Evolutionary conservation across 2,113 vertebrate species (phyloP).

Genomic region (Guaruba guarouba): DNA sequence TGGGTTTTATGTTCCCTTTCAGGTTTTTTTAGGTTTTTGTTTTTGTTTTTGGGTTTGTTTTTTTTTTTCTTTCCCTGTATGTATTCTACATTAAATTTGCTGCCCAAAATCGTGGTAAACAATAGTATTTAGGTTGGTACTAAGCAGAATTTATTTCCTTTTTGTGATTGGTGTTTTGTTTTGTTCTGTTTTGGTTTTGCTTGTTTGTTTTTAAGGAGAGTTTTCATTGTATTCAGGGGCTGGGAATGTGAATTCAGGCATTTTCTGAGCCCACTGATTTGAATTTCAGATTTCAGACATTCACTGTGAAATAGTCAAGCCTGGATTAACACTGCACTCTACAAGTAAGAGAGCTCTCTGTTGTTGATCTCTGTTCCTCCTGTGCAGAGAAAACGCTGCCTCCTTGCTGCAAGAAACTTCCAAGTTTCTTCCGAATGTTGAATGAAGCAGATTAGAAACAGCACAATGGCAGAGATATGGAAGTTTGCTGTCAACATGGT

Average conservation of each 20-base stretch:
- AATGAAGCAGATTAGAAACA: neutral
- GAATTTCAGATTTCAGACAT: neutral
- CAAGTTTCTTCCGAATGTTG: neutral
- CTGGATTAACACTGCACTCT: neutral
- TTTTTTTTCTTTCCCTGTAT: neutral
- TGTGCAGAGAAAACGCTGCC: neutral
- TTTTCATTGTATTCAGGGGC: neutral
- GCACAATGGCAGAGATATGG: neutral
- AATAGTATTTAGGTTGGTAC: neutral
- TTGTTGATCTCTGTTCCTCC: neutral
- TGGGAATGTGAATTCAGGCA: neutral
- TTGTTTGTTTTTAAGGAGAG: neutral
- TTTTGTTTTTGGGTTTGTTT: neutral
- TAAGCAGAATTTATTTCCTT: neutral
- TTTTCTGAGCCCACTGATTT: neutral
- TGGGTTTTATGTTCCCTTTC: neutral
- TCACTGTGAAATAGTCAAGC: fast-evolving
- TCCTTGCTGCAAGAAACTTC: neutral
- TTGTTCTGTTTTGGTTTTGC: neutral
- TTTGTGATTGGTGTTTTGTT: neutral
- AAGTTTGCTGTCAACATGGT: neutral
- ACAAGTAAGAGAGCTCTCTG: neutral
- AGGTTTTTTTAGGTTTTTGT: neutral
- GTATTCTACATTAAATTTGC: neutral
- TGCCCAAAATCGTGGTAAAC: neutral